phyloP scores from a whole-genome alignment of 2,888 invertebrate species.

The Polydrusus tereticollis region DNA sequence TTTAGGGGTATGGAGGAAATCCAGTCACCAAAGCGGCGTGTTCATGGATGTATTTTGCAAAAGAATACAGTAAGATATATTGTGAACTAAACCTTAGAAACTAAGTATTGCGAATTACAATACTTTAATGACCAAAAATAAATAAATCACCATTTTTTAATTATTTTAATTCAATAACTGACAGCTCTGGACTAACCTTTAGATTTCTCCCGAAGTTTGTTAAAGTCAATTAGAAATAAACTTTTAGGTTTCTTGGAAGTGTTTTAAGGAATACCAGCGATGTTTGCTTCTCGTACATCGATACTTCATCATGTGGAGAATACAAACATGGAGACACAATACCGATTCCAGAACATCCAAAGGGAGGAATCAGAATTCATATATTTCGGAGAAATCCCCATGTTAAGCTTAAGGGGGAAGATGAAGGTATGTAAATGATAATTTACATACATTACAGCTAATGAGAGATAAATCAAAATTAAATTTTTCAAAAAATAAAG shows the following conservation, averaged over 20 bases:
- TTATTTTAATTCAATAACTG: too few relatives aligned
- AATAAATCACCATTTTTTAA: too few relatives aligned
- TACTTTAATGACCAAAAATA: too few relatives aligned
- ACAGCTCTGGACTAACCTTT: too few relatives aligned
- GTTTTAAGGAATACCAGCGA: constrained; percentile 71
- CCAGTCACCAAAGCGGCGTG: constrained; percentile 73
- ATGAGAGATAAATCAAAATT: too few relatives aligned
- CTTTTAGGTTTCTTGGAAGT: constrained; percentile 52
- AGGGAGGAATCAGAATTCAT: constrained; percentile 63
- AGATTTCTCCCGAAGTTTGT: too few relatives aligned
- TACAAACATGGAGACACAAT: constrained; percentile 65
- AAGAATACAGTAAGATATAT: constrained; percentile 68
- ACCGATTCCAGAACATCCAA: constrained; percentile 52
- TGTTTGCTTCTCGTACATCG: constrained; percentile 77
- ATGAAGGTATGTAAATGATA: constrained; percentile 62
- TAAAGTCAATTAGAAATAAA: not conserved
- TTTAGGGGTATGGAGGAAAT: constrained; percentile 76
- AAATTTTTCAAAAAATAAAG: too few relatives aligned
- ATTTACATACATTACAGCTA: too few relatives aligned
- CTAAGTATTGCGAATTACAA: too few relatives aligned
- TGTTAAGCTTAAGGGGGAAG: constrained; percentile 66
- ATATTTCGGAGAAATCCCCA: constrained; percentile 73
- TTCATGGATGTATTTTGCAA: constrained; percentile 76
- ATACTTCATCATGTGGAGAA: constrained; percentile 65
- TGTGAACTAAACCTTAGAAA: not conserved